These are phyloP conservation scores for Aphis craccivora DNA, from an alignment of 1,140 invertebrate genomes.

Conservation along the genomic window DNA sequence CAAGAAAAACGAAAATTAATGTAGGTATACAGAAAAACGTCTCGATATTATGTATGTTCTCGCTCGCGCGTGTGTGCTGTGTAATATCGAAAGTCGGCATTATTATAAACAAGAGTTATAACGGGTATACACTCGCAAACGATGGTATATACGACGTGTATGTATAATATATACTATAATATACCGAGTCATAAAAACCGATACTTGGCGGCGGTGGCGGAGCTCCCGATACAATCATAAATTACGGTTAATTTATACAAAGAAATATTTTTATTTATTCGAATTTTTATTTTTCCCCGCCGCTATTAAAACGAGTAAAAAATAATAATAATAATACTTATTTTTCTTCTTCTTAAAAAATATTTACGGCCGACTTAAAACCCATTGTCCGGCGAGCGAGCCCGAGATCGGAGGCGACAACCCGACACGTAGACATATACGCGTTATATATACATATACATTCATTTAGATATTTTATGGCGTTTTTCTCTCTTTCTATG, in stretches of 20 bases:
- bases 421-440: slow-evolving; percentile 35
- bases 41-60: background rate
- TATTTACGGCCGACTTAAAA: slow-evolving; percentile 50
- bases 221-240: slow-evolving; percentile 58
- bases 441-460: background rate
- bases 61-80: background rate
- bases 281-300: slow-evolving; percentile 25
- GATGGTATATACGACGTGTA: slow-evolving; percentile 7
- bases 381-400: slow-evolving; percentile 48
- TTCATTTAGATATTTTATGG: slow-evolving; percentile 20
- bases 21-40: slow-evolving; percentile 4
- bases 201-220: slow-evolving; percentile 13
- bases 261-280: slow-evolving; percentile 55
- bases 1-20: slow-evolving; percentile 53
- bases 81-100: slow-evolving; percentile 55
- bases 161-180: background rate
- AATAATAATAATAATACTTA: slow-evolving; percentile 45
- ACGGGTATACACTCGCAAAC: slow-evolving; percentile 1
- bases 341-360: slow-evolving; percentile 47
- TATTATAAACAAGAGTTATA: slow-evolving; percentile 47
- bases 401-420: slow-evolving; percentile 51
- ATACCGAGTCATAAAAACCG: slow-evolving; percentile 51
- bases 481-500: slow-evolving; percentile 26
- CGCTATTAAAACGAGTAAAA: slow-evolving; percentile 54
- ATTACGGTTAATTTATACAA: slow-evolving; percentile 58